Conservation (phyloP, 1,140 invertebrate species). For the Diorhabda sublineata region DNA sequence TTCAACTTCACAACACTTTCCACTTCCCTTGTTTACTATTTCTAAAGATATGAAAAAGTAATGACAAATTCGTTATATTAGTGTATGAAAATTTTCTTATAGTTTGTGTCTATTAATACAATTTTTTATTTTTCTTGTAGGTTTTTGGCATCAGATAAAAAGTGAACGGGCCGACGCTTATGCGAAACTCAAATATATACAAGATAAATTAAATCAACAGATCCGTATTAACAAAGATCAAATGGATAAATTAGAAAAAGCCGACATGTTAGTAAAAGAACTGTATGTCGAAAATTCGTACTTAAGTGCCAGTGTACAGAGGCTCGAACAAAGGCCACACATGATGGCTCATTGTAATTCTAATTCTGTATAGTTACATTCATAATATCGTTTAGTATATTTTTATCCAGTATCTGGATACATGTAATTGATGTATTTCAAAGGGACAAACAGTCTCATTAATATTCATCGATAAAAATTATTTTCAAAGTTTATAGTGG, state of each 20-base stretch:
- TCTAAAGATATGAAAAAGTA: no score
- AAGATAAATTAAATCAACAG: constrained; percentile 62
- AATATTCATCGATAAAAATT: no score
- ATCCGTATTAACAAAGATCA: constrained; percentile 55
- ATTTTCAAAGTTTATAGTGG: no score
- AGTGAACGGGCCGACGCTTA: constrained; percentile 57
- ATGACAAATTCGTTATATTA: no score
- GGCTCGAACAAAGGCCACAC: constrained; percentile 53
- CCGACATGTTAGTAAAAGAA: constrained; percentile 72
- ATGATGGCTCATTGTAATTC: constrained; percentile 49
- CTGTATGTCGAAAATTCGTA: constrained; percentile 77
- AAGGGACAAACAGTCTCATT: no score
- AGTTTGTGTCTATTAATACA: not conserved
- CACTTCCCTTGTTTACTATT: no score
- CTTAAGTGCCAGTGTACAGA: constrained; percentile 60
- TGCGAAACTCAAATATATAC: constrained; percentile 54
- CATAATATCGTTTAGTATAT: not conserved
- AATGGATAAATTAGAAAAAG: constrained; percentile 60
- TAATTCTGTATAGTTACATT: constrained; percentile 46
- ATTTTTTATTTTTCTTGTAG: constrained; percentile 43
- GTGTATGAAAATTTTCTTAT: not conserved
- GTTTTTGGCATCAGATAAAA: constrained; percentile 61
- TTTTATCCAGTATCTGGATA: not conserved
- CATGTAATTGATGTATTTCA: no score
- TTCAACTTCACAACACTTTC: no score